Evolutionary conservation across 2,113 vertebrate species (phyloP), one percentile per base, ranked within the genome.

Genomic region (Atractosteus spatula): DNA sequence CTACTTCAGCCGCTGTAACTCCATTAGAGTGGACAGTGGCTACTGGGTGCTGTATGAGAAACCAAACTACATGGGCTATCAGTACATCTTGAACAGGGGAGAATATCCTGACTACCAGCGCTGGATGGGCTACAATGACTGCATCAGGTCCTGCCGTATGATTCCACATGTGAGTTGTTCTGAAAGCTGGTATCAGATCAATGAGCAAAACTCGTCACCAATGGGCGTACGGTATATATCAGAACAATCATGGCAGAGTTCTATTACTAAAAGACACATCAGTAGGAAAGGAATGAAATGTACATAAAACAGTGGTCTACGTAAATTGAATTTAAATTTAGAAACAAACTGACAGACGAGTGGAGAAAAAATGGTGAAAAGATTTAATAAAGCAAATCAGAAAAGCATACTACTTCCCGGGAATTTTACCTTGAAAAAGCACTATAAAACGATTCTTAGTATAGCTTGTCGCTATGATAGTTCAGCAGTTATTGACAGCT

Each of bases 81-180:
- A 77, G 78, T 77, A 80, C 67, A 74, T 78, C 62, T 43, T 80
- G 68, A 69, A 43, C 17, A 64, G 54, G 73, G 78, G 78, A 41
- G 74, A 73, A 55, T 78, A 78, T 68, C 56, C 76, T 47, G 76
- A 80, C 76, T 74, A 75, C 63, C 78, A 80, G 72, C 73, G 73
- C 73, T 80, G 78, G 78, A 63, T 74, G 17, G 78, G 78, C 62
- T 78, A 69, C 73, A 80, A 78, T 16, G 76, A 80, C 73, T 59
- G 14, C 6, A 63, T 80, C 70, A 29, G 29, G 29, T 29, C 29
- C 29, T 29, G 29, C 29, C 29, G 29, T 29, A 29, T 29, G 29
- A 29, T 47, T 69, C n/a, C 77, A 72, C 61, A 77, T 2, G 29
- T 29, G 29, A 29, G 29, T 29, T 29, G 29, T 2, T 29, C 29